Percentiles rank a stretch among this genome's conserved stretches.
Evolutionary conservation across 2,113 vertebrate species (phyloP).

Genomic region (Gymnocephalus cernua): DNA sequence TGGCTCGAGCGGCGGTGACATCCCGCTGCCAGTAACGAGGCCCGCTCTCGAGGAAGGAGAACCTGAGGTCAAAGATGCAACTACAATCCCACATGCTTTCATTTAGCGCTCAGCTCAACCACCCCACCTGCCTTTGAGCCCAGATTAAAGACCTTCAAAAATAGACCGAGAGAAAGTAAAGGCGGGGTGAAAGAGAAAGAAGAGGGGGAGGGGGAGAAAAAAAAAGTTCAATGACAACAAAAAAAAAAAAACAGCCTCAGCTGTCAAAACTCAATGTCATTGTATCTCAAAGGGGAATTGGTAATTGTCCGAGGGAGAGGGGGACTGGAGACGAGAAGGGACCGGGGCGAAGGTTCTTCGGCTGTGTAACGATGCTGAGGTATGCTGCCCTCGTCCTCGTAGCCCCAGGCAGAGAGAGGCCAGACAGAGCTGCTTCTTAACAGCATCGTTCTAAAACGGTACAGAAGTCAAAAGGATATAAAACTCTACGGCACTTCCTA

Average conservation of each 20-base stretch:
- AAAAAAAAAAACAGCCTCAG: slow-evolving; percentile 46
- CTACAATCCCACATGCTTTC: slow-evolving; percentile 67
- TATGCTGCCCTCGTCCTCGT: slow-evolving; percentile 51
- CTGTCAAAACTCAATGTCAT: slow-evolving; percentile 79
- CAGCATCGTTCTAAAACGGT: slow-evolving; percentile 53
- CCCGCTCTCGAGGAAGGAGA: slow-evolving; percentile 75
- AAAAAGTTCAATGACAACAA: slow-evolving; percentile 66
- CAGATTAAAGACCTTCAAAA: slow-evolving; percentile 79
- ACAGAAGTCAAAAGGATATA: slow-evolving; percentile 68
- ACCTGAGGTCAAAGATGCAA: slow-evolving; percentile 75
- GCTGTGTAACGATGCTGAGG: slow-evolving; percentile 33
- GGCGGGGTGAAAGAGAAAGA: slow-evolving; percentile 6
- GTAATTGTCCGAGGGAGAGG: slow-evolving; percentile 67
- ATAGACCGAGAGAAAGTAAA: slow-evolving; percentile 30
- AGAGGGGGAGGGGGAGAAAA: background rate
- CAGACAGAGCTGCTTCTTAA: slow-evolving; percentile 23
- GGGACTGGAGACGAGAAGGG: slow-evolving; percentile 19
- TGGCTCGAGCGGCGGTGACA: slow-evolving; percentile 70
- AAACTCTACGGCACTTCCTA: slow-evolving; percentile 53
- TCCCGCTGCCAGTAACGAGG: slow-evolving; percentile 72
- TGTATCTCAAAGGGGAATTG: slow-evolving; percentile 68
- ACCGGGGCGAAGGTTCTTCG: slow-evolving; percentile 34
- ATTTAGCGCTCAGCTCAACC: slow-evolving; percentile 68
- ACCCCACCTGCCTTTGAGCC: slow-evolving; percentile 74
- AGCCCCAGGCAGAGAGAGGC: slow-evolving; percentile 60